Evolutionary conservation across 2,888 invertebrate species (phyloP).

Genomic region (Drepana falcataria): DNA sequence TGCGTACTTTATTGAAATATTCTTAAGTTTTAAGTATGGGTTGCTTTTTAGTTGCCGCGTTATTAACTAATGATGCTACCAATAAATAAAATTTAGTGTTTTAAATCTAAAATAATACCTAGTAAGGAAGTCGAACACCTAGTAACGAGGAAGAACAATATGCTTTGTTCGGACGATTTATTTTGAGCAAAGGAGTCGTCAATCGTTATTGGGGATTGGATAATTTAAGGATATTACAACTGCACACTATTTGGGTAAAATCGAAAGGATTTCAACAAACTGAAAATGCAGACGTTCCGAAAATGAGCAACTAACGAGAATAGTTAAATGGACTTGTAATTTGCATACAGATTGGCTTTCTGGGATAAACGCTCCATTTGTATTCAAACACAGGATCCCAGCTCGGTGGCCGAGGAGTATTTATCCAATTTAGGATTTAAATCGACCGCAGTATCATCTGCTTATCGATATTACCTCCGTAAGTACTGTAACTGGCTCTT

Average conservation of each 20-base stretch:
- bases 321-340: constrained; percentile 75
- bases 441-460: constrained; percentile 49
- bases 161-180: neutral
- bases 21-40: neutral
- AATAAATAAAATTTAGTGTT: too few species aligned
- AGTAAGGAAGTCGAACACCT: too few species aligned
- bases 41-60: neutral
- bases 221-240: constrained; percentile 5
- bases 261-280: constrained; percentile 40
- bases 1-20: neutral
- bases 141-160: neutral
- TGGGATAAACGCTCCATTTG: constrained; percentile 77
- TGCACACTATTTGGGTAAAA: constrained; percentile 15
- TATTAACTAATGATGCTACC: too few species aligned
- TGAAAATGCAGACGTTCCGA: constrained; percentile 66
- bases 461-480: constrained; percentile 40
- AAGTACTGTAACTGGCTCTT: constrained; percentile 12
- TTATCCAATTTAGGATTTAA: constrained; percentile 72
- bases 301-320: constrained; percentile 79
- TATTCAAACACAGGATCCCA: constrained; percentile 71
- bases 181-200: neutral
- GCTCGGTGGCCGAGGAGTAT: constrained; percentile 67
- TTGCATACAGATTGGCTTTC: constrained; percentile 78
- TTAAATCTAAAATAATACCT: too few species aligned
- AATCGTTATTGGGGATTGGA: constrained; percentile 7